Percentiles rank a stretch among this genome's conserved stretches.
These are phyloP conservation scores for Notiomystis cincta DNA, from an alignment of 2,113 vertebrate species.

Conservation along the genomic window DNA sequence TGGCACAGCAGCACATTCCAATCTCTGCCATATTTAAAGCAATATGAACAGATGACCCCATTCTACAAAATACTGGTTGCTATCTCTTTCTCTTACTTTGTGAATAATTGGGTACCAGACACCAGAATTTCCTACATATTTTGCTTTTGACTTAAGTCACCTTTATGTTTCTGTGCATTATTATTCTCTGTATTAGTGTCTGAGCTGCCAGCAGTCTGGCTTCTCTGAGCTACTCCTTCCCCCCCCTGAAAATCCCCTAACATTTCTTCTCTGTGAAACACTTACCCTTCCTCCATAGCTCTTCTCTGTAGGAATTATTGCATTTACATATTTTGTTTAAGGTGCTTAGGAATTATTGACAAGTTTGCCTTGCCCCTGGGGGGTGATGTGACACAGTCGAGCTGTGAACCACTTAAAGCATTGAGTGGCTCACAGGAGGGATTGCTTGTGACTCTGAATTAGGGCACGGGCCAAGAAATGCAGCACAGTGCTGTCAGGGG, in stretches of 20 bases:
- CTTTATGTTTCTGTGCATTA: not conserved
- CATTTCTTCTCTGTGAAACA: not conserved
- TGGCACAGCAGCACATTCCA: not conserved
- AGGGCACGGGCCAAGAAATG: slow-evolving; percentile 49
- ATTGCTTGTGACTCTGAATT: slow-evolving; percentile 46
- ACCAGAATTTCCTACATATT: not conserved
- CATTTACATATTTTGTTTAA: slow-evolving; percentile 41
- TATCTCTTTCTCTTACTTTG: not conserved
- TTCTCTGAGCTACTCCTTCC: not conserved
- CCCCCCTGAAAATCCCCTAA: not conserved
- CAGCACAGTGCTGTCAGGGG: slow-evolving; percentile 44
- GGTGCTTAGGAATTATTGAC: slow-evolving; percentile 56
- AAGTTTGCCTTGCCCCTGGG: slow-evolving; percentile 44
- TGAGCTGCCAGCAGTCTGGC: not conserved
- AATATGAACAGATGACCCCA: not conserved
- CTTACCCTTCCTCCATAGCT: not conserved
- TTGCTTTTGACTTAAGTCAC: not conserved
- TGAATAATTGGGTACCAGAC: not conserved
- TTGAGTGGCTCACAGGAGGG: slow-evolving; percentile 32
- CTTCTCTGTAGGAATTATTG: not conserved
- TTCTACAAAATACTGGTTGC: not conserved
- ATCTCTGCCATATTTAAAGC: not conserved
- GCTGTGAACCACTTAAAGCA: slow-evolving; percentile 54
- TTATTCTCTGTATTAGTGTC: not conserved
- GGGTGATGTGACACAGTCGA: not conserved